Percentiles rank a stretch among this genome's conserved stretches.
Evolutionary conservation across 2,113 vertebrate genomes (phyloP).

Genomic region (Pleuronectes platessa): DNA sequence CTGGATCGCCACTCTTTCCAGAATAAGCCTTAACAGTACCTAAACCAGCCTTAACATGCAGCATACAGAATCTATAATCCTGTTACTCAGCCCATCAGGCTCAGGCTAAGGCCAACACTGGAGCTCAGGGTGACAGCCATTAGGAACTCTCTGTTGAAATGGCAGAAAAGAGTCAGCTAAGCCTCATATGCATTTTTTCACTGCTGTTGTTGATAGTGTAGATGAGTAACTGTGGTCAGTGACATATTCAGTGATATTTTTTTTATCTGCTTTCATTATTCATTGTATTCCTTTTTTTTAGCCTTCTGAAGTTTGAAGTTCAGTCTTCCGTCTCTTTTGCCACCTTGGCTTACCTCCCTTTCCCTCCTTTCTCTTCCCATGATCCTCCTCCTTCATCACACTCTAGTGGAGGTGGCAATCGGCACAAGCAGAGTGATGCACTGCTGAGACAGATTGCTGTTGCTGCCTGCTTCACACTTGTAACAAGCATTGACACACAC

Average conservation of each 20-base stretch:
- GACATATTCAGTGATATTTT: neutral
- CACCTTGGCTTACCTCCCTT: slow-evolving; percentile 9
- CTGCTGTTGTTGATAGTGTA: neutral
- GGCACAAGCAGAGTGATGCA: slow-evolving; percentile 2
- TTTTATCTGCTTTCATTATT: neutral
- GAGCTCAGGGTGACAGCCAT: too few species aligned
- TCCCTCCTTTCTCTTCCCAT: neutral
- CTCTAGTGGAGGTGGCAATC: slow-evolving; percentile 21
- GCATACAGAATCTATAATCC: too few species aligned
- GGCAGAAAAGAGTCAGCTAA: too few species aligned
- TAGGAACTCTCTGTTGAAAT: too few species aligned
- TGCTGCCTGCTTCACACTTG: slow-evolving; percentile 14
- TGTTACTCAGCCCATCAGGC: too few species aligned
- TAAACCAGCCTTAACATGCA: too few species aligned
- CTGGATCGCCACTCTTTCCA: too few species aligned
- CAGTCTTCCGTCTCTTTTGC: neutral
- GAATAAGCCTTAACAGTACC: too few species aligned
- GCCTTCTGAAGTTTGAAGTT: neutral
- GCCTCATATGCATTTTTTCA: neutral
- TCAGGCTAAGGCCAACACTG: too few species aligned
- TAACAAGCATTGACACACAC: slow-evolving; percentile 25
- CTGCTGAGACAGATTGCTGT: neutral
- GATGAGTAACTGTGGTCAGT: neutral
- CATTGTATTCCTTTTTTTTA: neutral
- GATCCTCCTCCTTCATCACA: slow-evolving; percentile 21